Evolutionary conservation across 2,113 vertebrate species (phyloP), one percentile per base, ranked within the genome.

Genomic region (Symphodus melops): DNA sequence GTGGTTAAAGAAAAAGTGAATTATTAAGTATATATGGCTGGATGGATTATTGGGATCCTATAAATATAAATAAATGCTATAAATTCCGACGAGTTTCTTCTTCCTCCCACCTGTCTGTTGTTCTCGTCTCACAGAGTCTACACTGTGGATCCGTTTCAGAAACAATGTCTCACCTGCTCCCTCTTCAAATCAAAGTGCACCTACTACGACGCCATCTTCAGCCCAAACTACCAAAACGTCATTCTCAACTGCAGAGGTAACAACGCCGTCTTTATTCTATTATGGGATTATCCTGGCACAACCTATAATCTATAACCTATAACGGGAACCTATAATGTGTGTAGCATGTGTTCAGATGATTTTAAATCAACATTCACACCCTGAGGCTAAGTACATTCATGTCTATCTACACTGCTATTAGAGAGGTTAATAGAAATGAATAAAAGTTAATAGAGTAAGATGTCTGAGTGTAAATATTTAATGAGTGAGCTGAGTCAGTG

Each of bases 191-290:
- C 75, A 9, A 74, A 68, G 16, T 94, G 93, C 67, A 77, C 81
- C 19, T 94, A 69, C 81, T 93, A 89, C 5, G 82, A 90, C 2
- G 68, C 88, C 0, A 11, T 51, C 17, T 21, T 94, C 73, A 91
- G 90, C 67, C 76, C 90, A 0, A 49, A 69, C 72, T 53, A 56
- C 19, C 89, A 86, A 9, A 71, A 92, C 1, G 87, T 92, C 11
- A 77, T 94, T 9, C 91, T 94, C 68, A 83, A 62, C 81, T 94
- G 93, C 65, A 88, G 78, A 92, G 94, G 94, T 94, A 70, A 20
- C 39, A 41, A 51, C 7, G 9, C 7, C 17, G 20, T 14, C 17
- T 9, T 51, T 48, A 17, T 48, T 7, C 14, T 19, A 44, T 44
- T 4, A 44, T 44, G 42, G 4, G 42, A 44, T 14, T 13, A 14